phyloP scores from a whole-genome alignment of 2,888 invertebrate species.

The Laspeyria flexula region DNA sequence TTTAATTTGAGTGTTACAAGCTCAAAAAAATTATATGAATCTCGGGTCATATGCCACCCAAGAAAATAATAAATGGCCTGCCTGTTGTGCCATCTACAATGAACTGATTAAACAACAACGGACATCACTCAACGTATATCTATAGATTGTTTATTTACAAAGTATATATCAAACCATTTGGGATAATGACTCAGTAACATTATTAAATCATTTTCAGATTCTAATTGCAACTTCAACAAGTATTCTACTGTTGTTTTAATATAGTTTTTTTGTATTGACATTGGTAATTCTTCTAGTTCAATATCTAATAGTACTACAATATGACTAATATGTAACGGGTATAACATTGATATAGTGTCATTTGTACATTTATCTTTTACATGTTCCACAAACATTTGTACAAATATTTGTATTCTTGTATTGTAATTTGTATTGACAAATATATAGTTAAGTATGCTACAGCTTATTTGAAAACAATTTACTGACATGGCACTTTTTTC shows the following conservation, averaged over 20 bases:
- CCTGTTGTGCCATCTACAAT: too few species aligned
- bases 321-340: constrained; percentile 56
- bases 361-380: constrained; percentile 51
- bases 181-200: constrained; percentile 75
- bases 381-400: constrained; percentile 54
- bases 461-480: constrained; percentile 71
- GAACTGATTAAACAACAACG: too few species aligned
- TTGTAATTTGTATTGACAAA: constrained; percentile 66
- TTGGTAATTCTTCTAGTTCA: constrained; percentile 51
- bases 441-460: constrained; percentile 63
- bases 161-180: constrained; percentile 72
- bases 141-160: constrained; percentile 6
- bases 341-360: constrained; percentile 54
- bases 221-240: constrained; percentile 51
- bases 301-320: constrained; percentile 65
- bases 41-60: too few species aligned
- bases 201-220: constrained; percentile 63
- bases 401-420: constrained; percentile 52
- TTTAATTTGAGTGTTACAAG: too few species aligned
- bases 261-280: constrained; percentile 45
- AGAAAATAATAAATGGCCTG: too few species aligned
- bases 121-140: too few species aligned
- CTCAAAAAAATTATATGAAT: too few species aligned
- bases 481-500: constrained; percentile 60
- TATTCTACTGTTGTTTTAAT: constrained; percentile 46